Percentiles rank a stretch among this genome's conserved stretches.
These are phyloP conservation scores for Leguminivora glycinivorella DNA, from an alignment of 1,140 invertebrate genomes.

Conservation along the genomic window DNA sequence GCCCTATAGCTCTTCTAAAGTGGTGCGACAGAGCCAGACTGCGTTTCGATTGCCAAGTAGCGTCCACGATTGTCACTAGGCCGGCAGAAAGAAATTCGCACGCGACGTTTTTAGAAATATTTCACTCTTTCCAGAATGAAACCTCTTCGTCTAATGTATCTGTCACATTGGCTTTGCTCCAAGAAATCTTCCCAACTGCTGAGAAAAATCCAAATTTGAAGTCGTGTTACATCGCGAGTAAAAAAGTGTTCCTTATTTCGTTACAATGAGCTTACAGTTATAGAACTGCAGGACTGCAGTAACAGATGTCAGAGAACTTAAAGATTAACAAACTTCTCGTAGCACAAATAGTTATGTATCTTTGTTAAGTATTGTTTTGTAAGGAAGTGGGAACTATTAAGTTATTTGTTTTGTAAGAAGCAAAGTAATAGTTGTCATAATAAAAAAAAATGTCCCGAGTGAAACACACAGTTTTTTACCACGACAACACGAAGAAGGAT, in stretches of 20 bases:
- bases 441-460: too few relatives aligned
- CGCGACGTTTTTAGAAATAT: neutral
- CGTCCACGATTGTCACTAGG: too few relatives aligned
- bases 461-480: too few relatives aligned
- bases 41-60: too few relatives aligned
- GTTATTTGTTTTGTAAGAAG: too few relatives aligned
- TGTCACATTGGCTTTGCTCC: neutral
- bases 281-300: neutral
- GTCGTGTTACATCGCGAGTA: neutral
- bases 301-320: neutral
- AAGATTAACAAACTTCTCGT: neutral
- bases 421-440: too few relatives aligned
- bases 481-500: too few relatives aligned
- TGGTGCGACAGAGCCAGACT: too few relatives aligned
- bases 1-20: too few relatives aligned
- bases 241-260: neutral
- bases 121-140: neutral
- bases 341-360: neutral
- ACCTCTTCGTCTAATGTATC: neutral
- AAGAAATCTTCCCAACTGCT: neutral
- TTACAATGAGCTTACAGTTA: constrained; percentile 5
- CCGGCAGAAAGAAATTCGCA: too few relatives aligned
- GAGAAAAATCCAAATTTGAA: constrained; percentile 10
- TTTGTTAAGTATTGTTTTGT: neutral
- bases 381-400: too few relatives aligned